These are phyloP conservation scores for Graphium colonna DNA, from an alignment of 2,888 invertebrate species.

Conservation along the genomic window DNA sequence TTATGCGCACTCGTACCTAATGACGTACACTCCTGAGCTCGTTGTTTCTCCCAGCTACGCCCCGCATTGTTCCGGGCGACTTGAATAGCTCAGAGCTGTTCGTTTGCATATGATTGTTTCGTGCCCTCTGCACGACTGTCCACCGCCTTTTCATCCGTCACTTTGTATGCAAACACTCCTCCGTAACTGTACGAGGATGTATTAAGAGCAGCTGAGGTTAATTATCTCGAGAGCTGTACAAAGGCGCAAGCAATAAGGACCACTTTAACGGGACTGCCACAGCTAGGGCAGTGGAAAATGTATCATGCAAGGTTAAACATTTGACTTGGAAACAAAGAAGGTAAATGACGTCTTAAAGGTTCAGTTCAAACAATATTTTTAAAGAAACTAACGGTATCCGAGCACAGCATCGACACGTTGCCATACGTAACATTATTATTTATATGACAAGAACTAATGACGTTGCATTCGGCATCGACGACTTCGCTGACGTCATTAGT, in stretches of 20 bases:
- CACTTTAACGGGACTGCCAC: too few species aligned
- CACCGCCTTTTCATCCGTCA: slow-evolving; percentile 58
- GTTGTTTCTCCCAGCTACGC: slow-evolving; percentile 37
- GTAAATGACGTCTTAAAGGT: too few species aligned
- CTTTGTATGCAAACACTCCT: slow-evolving; percentile 57
- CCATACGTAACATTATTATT: too few species aligned
- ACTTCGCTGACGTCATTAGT: not conserved
- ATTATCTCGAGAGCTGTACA: slow-evolving; percentile 32
- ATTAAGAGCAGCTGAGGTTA: slow-evolving; percentile 38
- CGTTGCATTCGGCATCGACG: not conserved
- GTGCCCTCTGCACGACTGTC: slow-evolving; percentile 49
- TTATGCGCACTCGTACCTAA: slow-evolving; percentile 14
- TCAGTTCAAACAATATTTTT: too few species aligned
- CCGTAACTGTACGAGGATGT: slow-evolving; percentile 44
- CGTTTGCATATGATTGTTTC: slow-evolving; percentile 57
- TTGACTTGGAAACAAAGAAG: too few species aligned
- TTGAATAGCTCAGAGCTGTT: slow-evolving; percentile 44
- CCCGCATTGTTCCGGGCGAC: slow-evolving; percentile 31
- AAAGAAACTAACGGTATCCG: too few species aligned
- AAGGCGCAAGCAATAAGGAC: too few species aligned
- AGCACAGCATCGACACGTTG: too few species aligned
- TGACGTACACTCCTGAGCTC: slow-evolving; percentile 34
- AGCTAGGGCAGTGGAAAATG: too few species aligned
- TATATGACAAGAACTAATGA: not conserved
- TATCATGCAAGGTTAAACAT: too few species aligned